Conservation (phyloP, 2,888 invertebrate species). For the Troides oblongomaculatus region DNA sequence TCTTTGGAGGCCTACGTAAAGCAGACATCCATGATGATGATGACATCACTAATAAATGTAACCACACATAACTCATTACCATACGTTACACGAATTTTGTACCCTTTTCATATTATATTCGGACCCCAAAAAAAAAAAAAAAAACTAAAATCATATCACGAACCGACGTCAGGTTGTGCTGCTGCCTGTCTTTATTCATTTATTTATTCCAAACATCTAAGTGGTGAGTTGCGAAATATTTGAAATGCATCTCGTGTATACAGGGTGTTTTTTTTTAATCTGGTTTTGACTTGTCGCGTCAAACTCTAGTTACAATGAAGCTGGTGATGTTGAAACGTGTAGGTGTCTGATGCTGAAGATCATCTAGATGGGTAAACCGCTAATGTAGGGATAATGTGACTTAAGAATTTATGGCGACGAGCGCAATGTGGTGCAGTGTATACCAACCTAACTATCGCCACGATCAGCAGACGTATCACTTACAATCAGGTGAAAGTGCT, state of each 20-base stretch:
- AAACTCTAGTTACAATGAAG: neutral
- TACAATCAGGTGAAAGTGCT: too few relatives aligned
- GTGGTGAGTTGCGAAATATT: conserved; percentile 27
- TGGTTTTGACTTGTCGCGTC: neutral
- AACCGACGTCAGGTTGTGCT: conserved; percentile 21
- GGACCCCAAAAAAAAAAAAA: neutral
- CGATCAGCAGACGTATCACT: too few relatives aligned
- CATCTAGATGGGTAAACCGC: too few relatives aligned
- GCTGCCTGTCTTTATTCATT: conserved; percentile 28
- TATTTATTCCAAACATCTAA: conserved; percentile 27
- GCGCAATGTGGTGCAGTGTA: too few relatives aligned
- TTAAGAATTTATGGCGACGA: neutral
- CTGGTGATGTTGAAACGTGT: neutral
- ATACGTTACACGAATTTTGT: conserved; percentile 5
- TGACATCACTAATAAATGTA: too few relatives aligned
- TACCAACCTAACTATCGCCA: too few relatives aligned
- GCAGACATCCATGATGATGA: too few relatives aligned
- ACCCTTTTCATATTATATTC: conserved; percentile 7
- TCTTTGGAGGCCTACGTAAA: too few relatives aligned
- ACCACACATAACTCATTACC: too few relatives aligned
- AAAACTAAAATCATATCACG: conserved; percentile 12
- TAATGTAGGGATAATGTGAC: neutral
- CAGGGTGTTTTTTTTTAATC: conserved; percentile 2
- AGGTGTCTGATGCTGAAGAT: too few relatives aligned
- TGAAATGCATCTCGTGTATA: conserved; percentile 11